Base-by-base conservation (phyloP, 2,888 invertebrate genomes). In the Cheilosia variabilis region DNA sequence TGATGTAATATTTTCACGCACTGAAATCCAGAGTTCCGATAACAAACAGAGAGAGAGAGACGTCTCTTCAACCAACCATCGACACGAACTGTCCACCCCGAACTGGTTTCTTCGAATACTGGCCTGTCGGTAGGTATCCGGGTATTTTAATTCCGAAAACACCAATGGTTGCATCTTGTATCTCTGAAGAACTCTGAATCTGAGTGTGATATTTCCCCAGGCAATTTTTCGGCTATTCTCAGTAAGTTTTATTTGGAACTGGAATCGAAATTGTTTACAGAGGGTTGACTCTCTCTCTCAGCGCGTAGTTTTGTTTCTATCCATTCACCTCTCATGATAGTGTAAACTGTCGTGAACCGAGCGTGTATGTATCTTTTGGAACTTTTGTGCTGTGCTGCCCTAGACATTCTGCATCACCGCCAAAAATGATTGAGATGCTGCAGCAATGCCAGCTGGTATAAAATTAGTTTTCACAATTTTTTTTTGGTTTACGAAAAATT, bases 81-180 rank as follows among this genome's bases (percentile, higher is more conserved):
- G 50, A 63, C 72, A 45, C 63, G 76, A 81, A 86, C 86, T 81
- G 86, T 86, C 81, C 72, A 75, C 58, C 75, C 75, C 80, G 80
- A 80, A 84, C 75, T 80, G 69, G 41, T 75, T 79, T 79, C 71
- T 57, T 45, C 45, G 50, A 73, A 19, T 69, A 34, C 50, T 73
- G 17, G 31, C 17, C 65, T 62, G 31, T 31, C 34, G 34, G 69
- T 84, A 80, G 58, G 80, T 80, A 84, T 84, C 84, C 79, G 79
- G 50, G 63, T 63, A 57, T 55, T 2, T 15, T 50, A 17, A 84
- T 68, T 84, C 79, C 83, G 83, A 84, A 84, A 82, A 63, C 47
- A 73, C 43, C 73, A 79, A 47, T 69, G 45, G 19, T 13, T 37
- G 37, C 0, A 34, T 34, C 9, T 37, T 43, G 43, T 5, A 27